These are phyloP conservation scores for Rhynchomys soricoides DNA, from an alignment of 2,113 vertebrate genomes.

Conservation along the genomic window DNA sequence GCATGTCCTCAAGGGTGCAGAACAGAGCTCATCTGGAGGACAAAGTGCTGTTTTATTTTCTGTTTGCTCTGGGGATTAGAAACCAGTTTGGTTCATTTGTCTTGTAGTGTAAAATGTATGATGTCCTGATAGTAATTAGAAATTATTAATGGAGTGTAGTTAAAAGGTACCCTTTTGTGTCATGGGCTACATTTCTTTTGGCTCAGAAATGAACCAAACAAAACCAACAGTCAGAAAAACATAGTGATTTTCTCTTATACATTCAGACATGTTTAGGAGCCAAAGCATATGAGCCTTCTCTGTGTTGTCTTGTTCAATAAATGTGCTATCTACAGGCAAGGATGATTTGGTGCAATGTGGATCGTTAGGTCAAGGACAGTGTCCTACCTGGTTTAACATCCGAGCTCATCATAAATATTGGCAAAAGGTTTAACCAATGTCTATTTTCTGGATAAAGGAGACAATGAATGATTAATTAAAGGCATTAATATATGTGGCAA, in stretches of 20 bases:
- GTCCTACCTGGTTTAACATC: background rate
- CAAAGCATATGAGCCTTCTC: background rate
- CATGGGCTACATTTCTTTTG: background rate
- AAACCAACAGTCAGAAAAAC: background rate
- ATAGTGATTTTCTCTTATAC: background rate
- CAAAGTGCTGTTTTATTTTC: background rate
- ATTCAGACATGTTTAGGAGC: background rate
- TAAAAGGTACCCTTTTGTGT: background rate
- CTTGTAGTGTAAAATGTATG: background rate
- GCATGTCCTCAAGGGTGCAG: background rate
- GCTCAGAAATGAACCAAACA: background rate
- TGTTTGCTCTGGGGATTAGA: background rate
- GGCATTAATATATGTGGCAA: background rate
- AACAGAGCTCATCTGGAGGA: background rate
- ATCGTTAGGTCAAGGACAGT: background rate
- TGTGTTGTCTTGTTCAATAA: background rate
- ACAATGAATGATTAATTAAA: background rate
- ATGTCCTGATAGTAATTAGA: background rate
- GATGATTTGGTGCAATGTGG: background rate
- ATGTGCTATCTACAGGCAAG: background rate
- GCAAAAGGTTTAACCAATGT: background rate
- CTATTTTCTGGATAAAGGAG: constrained; percentile 9
- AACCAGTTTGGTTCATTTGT: background rate
- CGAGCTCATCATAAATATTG: background rate
- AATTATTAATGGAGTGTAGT: background rate